Conservation (phyloP, 2,113 vertebrate genomes). For the Casuarius casuarius region DNA sequence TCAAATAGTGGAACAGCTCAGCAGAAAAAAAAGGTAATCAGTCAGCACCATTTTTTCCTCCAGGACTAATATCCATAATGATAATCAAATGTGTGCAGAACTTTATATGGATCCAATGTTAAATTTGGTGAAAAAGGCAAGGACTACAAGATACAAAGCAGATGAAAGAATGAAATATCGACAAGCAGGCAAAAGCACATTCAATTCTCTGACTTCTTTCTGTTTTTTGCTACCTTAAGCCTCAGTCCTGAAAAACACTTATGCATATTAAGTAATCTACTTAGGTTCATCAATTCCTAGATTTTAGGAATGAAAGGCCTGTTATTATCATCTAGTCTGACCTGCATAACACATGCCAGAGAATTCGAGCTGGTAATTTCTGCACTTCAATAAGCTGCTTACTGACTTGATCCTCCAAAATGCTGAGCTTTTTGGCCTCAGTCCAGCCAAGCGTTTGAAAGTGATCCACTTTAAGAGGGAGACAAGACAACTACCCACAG, state of each 20-base stretch:
- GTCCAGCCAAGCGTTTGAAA: background rate
- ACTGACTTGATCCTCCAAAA: constrained; percentile 10
- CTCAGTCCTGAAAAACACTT: background rate
- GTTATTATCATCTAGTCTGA: background rate
- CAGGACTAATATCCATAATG: background rate
- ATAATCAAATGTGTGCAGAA: background rate
- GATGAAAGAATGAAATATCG: background rate
- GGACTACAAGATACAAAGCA: background rate
- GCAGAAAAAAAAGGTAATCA: background rate
- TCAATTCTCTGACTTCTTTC: background rate
- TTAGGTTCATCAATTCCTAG: background rate
- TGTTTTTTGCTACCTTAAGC: background rate
- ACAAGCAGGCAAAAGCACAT: background rate
- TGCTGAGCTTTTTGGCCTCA: background rate
- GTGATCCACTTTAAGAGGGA: background rate
- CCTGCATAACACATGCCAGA: background rate
- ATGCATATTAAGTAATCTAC: background rate
- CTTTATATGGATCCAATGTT: background rate
- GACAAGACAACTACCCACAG: background rate
- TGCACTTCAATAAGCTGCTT: background rate
- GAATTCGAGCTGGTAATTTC: background rate
- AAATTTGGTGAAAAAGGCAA: background rate
- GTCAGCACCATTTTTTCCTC: background rate
- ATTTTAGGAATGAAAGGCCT: background rate
- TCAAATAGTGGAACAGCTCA: background rate